These are phyloP conservation scores for Metallyticus violacea DNA, from an alignment of 2,888 invertebrate genomes.

Conservation along the genomic window DNA sequence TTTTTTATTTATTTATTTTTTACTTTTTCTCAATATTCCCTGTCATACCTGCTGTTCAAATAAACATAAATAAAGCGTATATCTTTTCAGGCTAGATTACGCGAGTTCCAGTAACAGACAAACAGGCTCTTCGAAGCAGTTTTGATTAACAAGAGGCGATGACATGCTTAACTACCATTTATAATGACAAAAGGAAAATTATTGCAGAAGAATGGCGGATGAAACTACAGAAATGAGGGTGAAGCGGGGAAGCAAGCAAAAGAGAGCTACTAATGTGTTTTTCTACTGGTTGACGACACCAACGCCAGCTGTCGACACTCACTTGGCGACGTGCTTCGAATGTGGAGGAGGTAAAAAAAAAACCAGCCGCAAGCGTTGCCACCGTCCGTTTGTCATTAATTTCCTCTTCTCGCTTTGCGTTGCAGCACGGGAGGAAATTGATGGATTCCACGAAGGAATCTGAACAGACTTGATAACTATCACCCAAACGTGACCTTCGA, in stretches of 20 bases:
- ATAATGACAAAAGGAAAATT: not conserved
- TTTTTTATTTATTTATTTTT: no score
- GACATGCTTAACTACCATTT: no score
- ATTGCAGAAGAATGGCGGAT: not conserved
- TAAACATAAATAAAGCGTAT: no score
- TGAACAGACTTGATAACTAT: slow-evolving; percentile 14
- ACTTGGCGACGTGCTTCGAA: slow-evolving; percentile 11
- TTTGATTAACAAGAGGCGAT: no score
- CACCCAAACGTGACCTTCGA: not conserved
- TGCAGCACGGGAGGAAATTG: slow-evolving; percentile 13
- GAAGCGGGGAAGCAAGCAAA: not conserved
- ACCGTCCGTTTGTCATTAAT: slow-evolving; percentile 15
- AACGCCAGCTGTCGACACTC: slow-evolving; percentile 12
- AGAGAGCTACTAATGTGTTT: slow-evolving; percentile 6
- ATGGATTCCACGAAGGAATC: slow-evolving; percentile 12
- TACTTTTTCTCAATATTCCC: no score
- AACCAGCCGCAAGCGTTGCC: slow-evolving; percentile 2
- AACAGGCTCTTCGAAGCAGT: no score
- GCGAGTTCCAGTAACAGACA: not conserved
- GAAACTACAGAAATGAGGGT: not conserved
- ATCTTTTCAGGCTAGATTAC: no score
- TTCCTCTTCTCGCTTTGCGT: not conserved
- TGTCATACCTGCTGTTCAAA: no score
- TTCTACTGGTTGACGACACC: not conserved
- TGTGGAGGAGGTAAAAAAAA: not conserved